phyloP scores from a whole-genome alignment of 1,140 invertebrate genomes.

The Macrobrachium rosenbergii region DNA sequence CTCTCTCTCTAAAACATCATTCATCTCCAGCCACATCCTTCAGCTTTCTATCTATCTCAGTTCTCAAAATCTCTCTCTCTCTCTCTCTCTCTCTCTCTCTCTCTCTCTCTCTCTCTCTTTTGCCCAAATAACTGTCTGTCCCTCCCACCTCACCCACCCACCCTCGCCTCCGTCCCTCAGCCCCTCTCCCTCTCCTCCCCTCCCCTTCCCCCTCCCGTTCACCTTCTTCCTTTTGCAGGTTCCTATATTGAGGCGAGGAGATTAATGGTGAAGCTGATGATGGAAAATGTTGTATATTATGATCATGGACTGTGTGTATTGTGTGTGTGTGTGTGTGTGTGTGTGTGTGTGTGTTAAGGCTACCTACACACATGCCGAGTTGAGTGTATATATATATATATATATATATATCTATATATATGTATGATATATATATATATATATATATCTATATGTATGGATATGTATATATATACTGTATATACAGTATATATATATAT shows the following conservation, averaged over 20 bases:
- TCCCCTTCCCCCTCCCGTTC: neutral
- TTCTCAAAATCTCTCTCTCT: slow-evolving; percentile 1
- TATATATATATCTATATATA: too few species aligned
- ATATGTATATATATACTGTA: too few species aligned
- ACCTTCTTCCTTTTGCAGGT: slow-evolving; percentile 24
- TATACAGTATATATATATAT: too few species aligned
- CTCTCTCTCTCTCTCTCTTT: neutral
- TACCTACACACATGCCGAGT: neutral
- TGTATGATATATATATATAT: too few species aligned
- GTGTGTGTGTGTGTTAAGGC: slow-evolving; percentile 15
- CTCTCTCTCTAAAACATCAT: slow-evolving; percentile 8
- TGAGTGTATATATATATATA: neutral
- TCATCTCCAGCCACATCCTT: neutral
- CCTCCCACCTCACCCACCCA: neutral
- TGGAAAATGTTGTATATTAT: slow-evolving; percentile 58
- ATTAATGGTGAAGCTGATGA: slow-evolving; percentile 57
- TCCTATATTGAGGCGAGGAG: slow-evolving; percentile 49
- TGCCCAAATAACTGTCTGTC: neutral
- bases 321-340: slow-evolving; percentile 41
- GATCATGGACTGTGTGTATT: too few species aligned
- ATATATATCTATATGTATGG: too few species aligned
- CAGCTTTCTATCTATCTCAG: neutral
- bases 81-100: neutral
- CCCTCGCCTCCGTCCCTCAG: neutral
- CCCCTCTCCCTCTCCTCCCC: neutral